These are phyloP conservation scores for Cryptophagus acutangulus DNA, from an alignment of 2,888 invertebrate species.

Conservation along the genomic window DNA sequence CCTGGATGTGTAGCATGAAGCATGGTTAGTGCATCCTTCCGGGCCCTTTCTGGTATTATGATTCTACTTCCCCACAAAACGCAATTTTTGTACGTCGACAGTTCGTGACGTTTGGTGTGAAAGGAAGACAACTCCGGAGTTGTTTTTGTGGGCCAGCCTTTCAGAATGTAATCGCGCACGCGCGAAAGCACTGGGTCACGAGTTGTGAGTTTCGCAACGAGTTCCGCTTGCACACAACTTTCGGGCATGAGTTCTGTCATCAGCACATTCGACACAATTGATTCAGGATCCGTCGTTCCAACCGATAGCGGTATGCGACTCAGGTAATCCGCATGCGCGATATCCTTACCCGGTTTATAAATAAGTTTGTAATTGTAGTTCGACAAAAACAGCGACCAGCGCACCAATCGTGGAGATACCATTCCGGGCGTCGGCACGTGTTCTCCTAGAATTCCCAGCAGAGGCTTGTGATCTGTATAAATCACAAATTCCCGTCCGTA, in stretches of 20 bases:
- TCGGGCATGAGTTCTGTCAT: not conserved
- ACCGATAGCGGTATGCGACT: not conserved
- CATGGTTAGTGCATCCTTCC: slow-evolving; percentile 7
- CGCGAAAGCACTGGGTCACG: not conserved
- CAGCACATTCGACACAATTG: no score
- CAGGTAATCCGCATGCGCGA: not conserved
- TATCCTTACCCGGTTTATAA: slow-evolving; percentile 1
- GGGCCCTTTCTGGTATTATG: slow-evolving; percentile 9
- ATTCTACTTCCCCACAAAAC: slow-evolving; percentile 12
- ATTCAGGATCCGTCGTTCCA: no score
- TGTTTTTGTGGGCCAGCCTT: not conserved
- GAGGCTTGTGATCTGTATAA: slow-evolving; percentile 9
- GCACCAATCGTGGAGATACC: slow-evolving; percentile 5
- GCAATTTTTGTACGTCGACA: slow-evolving; percentile 5
- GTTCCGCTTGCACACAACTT: not conserved
- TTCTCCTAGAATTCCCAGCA: slow-evolving; percentile 9
- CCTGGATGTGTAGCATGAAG: slow-evolving; percentile 12
- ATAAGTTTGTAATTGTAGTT: slow-evolving; percentile 4
- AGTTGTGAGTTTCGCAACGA: not conserved
- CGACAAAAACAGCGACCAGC: slow-evolving; percentile 4
- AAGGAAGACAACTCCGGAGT: not conserved
- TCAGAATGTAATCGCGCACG: not conserved
- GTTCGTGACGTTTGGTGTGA: slow-evolving; percentile 2
- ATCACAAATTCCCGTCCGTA: slow-evolving; percentile 1
- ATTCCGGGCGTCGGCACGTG: slow-evolving; percentile 8